A percentile compares a stretch with the other conserved stretches of the same genome.
Conservation (phyloP, 23 tunicate genomes). For the Clavelina lepadiformis region DNA sequence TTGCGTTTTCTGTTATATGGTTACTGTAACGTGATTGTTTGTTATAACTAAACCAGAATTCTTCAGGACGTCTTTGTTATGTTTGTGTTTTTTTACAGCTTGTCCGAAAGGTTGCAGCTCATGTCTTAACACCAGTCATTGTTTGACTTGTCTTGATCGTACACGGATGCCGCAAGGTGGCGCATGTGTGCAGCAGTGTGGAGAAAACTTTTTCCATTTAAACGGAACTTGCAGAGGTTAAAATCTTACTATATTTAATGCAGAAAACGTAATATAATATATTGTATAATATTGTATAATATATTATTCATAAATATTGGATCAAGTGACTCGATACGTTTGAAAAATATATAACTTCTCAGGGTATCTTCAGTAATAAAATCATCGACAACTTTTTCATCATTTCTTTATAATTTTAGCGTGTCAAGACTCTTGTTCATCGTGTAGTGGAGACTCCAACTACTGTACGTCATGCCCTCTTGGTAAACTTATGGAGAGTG, state of each 20-base stretch:
- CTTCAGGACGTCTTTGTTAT: no score
- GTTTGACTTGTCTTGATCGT: constrained; percentile 45
- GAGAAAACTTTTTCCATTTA: constrained; percentile 40
- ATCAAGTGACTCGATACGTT: no score
- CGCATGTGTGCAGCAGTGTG: constrained; percentile 53
- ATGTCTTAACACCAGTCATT: constrained; percentile 37
- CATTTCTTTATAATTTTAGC: constrained; percentile 28
- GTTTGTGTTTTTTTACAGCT: constrained; percentile 35
- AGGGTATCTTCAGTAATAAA: no score
- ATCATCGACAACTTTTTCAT: no score
- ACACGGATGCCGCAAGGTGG: constrained; percentile 64
- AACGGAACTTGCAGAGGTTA: constrained; percentile 53
- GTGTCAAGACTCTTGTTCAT: constrained; percentile 60
- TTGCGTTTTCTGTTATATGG: background rate
- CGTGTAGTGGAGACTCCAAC: constrained; percentile 21
- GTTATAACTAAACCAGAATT: background rate
- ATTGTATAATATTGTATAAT: no score
- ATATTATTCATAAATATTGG: no score
- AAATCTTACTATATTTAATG: no score
- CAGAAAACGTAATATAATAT: no score
- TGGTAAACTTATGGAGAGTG: constrained; percentile 31
- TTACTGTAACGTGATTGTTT: background rate
- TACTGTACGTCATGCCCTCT: constrained; percentile 46
- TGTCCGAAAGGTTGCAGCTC: constrained; percentile 57
- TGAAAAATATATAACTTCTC: no score